Evolutionary conservation across 2,888 invertebrate species (phyloP).

Genomic region (Mantis religiosa): DNA sequence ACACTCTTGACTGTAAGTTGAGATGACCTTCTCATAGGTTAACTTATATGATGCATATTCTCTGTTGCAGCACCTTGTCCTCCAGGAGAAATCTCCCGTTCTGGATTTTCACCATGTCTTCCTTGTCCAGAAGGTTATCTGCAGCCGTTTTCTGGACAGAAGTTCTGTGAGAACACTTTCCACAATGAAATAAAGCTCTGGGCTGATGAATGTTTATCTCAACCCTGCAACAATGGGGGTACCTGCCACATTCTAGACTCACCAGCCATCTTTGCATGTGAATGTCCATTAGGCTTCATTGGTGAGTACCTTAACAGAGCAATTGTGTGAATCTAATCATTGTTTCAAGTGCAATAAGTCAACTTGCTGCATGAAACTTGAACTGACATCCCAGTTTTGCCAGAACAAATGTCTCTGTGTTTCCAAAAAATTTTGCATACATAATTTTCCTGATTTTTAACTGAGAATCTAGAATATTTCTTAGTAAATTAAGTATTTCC

Average conservation of each 20-base stretch:
- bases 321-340: too few species aligned
- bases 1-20: too few species aligned
- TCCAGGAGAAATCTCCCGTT: constrained; percentile 46
- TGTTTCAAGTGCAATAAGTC: too few species aligned
- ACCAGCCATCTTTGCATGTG: constrained; percentile 45
- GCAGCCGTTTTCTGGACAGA: constrained; percentile 1
- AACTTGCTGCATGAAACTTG: too few species aligned
- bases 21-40: too few species aligned
- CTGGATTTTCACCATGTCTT: constrained; percentile 54
- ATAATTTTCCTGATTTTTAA: too few species aligned
- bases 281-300: constrained; percentile 48
- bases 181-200: constrained; percentile 2
- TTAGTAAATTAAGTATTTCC: too few species aligned
- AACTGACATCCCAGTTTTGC: too few species aligned
- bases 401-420: too few species aligned
- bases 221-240: constrained; percentile 48
- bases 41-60: neutral
- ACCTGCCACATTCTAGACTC: constrained; percentile 39
- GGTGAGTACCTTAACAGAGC: constrained; percentile 40
- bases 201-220: constrained; percentile 48
- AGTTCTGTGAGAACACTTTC: neutral
- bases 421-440: too few species aligned
- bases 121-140: constrained; percentile 46
- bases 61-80: constrained; percentile 50
- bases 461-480: too few species aligned